These are phyloP conservation scores for Eupithecia dodoneata DNA, from an alignment of 2,888 invertebrate species.

Conservation along the genomic window DNA sequence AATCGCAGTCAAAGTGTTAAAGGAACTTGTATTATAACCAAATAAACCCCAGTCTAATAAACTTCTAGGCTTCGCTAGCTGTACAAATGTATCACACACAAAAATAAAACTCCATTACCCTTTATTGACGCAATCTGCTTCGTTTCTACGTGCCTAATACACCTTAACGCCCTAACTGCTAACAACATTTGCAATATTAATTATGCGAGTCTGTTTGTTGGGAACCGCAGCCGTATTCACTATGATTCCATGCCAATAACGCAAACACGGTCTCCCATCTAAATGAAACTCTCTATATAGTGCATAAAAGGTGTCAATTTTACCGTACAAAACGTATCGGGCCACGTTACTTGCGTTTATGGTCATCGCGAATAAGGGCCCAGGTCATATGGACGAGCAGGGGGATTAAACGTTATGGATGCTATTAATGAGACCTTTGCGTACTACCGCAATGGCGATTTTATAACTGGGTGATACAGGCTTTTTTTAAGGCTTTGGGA, in stretches of 20 bases:
- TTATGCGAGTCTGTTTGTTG: slow-evolving; percentile 69
- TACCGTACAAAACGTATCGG: neutral
- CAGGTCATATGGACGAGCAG: slow-evolving; percentile 62
- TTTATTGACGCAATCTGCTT: slow-evolving; percentile 40
- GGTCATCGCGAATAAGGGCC: slow-evolving; percentile 11
- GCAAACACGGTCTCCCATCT: slow-evolving; percentile 15
- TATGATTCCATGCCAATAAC: slow-evolving; percentile 56
- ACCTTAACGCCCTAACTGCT: slow-evolving; percentile 65
- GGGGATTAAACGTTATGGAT: slow-evolving; percentile 70
- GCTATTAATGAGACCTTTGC: slow-evolving; percentile 65
- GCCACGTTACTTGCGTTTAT: neutral
- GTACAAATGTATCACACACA: slow-evolving; percentile 12
- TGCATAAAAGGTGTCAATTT: neutral
- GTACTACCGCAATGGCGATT: slow-evolving; percentile 46
- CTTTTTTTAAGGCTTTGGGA: slow-evolving; percentile 6
- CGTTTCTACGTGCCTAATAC: slow-evolving; percentile 47
- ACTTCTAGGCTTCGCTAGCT: neutral
- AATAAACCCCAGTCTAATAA: neutral
- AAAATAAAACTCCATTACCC: slow-evolving; percentile 32
- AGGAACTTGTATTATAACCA: neutral
- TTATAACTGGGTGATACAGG: slow-evolving; percentile 7
- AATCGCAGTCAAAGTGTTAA: too few species aligned
- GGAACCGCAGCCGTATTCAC: slow-evolving; percentile 37
- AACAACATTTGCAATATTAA: slow-evolving; percentile 83
- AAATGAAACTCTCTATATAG: neutral